Base-by-base conservation (phyloP, 2,888 invertebrate species). In the Diploptera punctata region DNA sequence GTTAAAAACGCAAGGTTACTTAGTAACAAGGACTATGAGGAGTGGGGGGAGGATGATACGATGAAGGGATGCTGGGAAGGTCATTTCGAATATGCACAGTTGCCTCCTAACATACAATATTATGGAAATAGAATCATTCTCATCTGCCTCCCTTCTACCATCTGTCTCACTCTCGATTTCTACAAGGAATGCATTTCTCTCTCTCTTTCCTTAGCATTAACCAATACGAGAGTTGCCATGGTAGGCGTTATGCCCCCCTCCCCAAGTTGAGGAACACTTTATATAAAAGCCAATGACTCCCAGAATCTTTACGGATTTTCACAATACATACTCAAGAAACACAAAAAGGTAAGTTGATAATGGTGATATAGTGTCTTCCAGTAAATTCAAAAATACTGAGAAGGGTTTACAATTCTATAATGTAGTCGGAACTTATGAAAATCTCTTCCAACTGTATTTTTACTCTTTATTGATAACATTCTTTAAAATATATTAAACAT, bases 331-430 rank as follows among this genome's bases (percentile, higher is more conserved):
- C 38, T 61, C 62, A 49, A 49, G 68, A 26, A 33, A 18, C 19
- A 26, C 31, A 43, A n/a, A n/a, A 49, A 72, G 72, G 72, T 72
- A 72, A 72, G 72, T 33, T 7, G n/a, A n/a, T n/a, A n/a, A n/a
- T n/a, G n/a, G n/a, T n/a, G n/a, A n/a, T n/a, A n/a, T n/a, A n/a
- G n/a, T n/a, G n/a, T n/a, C n/a, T n/a, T n/a, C n/a, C n/a, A n/a
- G n/a, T n/a, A n/a, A n/a, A n/a, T n/a, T n/a, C n/a, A n/a, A n/a
- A n/a, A n/a, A n/a, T n/a, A n/a, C n/a, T n/a, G n/a, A n/a, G n/a
- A n/a, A n/a, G n/a, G n/a, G n/a, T n/a, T n/a, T n/a, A n/a, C n/a
- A n/a, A n/a, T n/a, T n/a, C n/a, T n/a, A n/a, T n/a, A n/a, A n/a
- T n/a, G n/a, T n/a, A n/a, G n/a, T n/a, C n/a, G n/a, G n/a, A n/a